Evolutionary conservation across 2,113 vertebrate genomes (phyloP), one percentile per base, ranked within the genome.

Genomic region (Mirza zaza): DNA sequence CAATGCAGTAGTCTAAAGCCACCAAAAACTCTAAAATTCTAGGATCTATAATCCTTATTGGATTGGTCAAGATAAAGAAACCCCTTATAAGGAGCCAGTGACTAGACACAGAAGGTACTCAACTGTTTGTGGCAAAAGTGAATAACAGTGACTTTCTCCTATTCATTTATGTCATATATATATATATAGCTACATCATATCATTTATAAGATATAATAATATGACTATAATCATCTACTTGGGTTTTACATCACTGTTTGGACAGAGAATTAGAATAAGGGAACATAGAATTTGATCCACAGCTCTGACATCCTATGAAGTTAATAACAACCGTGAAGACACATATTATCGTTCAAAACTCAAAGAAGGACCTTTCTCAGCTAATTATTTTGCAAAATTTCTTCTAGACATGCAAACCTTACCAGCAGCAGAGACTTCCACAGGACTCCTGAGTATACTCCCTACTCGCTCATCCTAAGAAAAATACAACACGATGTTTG

Each of bases 401-500:
- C 55, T 92, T 65, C 68, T 34, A 50, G 73, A 36, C 61, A 61
- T 1, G 29, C 20, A 34, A 21, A 48, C 5, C 32, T 48, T 68
- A 42, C 14, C n/a, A 73, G 68, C 32, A 89, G 79, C n/a, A 45
- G 48, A 68, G 57, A 59, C 32, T 87, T 93, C 36, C 90, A 34
- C 8, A 39, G 70, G 67, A 76, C 29, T 50, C 18, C 32, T 89
- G 85, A 57, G 70, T 80, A 39, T 5, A 94, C 36, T 91, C 82
- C 80, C 83, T 67, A 67, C 34, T 79, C 73, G 36, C 55, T 89
- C 73, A 76, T 91, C 94, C 95, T 23, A 95, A 86, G 61, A 95
- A 95, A 96, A 97, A 71, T n/a, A 96, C 12, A 86, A 36, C 12
- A 25, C 25, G 27, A 2, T 29, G 79, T 97, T 52, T 93, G 59